A percentile compares a stretch with the other conserved stretches of the same genome.
phyloP scores from a whole-genome alignment of 2,797 vertebrate genomes.

The Poecilia picta region DNA sequence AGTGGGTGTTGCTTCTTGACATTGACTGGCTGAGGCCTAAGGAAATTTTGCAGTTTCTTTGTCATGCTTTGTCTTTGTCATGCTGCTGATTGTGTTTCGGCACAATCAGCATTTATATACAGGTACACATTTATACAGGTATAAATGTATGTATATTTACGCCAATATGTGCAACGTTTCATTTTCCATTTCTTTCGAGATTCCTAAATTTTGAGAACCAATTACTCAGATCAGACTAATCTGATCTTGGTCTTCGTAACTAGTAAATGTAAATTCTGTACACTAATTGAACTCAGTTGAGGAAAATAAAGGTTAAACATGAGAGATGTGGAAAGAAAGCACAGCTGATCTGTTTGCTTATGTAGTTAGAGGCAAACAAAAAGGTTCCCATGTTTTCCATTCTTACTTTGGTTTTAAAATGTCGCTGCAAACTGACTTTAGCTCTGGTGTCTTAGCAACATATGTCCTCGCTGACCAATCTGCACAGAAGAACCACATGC shows the following conservation, averaged over 20 bases:
- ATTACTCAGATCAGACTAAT: too few species aligned
- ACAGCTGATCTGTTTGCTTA: not conserved
- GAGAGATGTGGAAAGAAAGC: not conserved
- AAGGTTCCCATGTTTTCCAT: not conserved
- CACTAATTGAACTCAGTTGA: not conserved
- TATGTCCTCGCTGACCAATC: not conserved
- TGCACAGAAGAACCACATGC: constrained; percentile 29
- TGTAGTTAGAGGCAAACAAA: not conserved
- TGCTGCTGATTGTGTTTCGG: constrained; percentile 12
- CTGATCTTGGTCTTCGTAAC: not conserved
- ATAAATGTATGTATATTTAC: too few species aligned
- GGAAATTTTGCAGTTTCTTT: constrained; percentile 23
- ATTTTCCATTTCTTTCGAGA: not conserved
- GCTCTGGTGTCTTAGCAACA: not conserved
- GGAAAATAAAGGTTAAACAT: not conserved
- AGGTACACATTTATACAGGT: not conserved
- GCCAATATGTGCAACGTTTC: too few species aligned
- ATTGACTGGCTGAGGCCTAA: constrained; percentile 51
- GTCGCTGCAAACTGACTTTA: not conserved
- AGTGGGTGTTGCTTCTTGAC: constrained; percentile 53
- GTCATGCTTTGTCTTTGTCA: not conserved
- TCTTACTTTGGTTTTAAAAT: not conserved
- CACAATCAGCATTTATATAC: too few species aligned
- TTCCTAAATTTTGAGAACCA: not conserved
- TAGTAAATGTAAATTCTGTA: not conserved